Base-by-base conservation (phyloP, 2,797 vertebrate genomes). In the Lacerta agilis region DNA sequence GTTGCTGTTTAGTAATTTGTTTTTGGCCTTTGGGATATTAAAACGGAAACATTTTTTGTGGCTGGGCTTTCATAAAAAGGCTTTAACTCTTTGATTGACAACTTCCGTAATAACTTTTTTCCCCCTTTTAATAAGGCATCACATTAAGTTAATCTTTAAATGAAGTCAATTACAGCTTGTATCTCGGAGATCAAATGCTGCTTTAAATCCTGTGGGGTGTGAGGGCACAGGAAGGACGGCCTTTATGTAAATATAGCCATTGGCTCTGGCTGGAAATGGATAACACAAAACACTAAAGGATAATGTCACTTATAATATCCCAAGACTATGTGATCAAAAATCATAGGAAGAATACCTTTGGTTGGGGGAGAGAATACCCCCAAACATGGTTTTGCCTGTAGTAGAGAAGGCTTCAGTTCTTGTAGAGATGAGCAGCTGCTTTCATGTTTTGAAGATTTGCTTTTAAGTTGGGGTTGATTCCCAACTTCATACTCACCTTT, bases 131-230 rank as follows among this genome's bases (percentile, higher is more conserved):
- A 90, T 90, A 88, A 94, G 87, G 69, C 90, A 94, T 94, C 92
- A 87, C 64, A 85, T 69, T 69, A 87, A 89, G 91, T 92, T 96
- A 94, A 95, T 95, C 92, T 95, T 94, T 94, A 95, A 94, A 93
- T 94, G 87, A 87, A 96, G 93, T 88, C 91, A 95, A 95, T 95
- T 90, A 92, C 58, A 1, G 1, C 83, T 86, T 93, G 92, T 93
- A 88, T 93, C 92, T 93, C 55, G 84, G 88, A 93, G 90, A 94
- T 94, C 94, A 93, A 94, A 93, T 87, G 67, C 66, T 92, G 82
- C 86, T 71, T 86, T 86, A 87, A 89, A 91, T 85, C 78, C 76
- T 38, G 33, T 79, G 66, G 79, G 69, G 61, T 86, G 82, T 1
- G 11, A 38, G 61, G 66, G n/a, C 83, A 86, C 3, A 81, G 85